These are phyloP conservation scores for Cenopis cana DNA, from an alignment of 2,888 invertebrate genomes.

Conservation along the genomic window DNA sequence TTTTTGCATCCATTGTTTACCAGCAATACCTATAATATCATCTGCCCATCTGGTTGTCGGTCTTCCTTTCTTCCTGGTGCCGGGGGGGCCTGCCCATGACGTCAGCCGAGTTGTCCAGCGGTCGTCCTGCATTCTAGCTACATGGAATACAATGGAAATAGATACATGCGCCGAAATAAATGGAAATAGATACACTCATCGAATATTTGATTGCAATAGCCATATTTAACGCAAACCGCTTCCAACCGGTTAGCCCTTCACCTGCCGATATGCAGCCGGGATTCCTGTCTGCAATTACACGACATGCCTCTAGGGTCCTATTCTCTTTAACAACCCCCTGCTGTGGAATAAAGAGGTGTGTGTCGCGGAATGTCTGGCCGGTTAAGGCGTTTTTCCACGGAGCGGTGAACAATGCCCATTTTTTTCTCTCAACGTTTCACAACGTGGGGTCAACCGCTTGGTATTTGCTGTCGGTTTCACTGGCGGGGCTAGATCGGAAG, in stretches of 20 bases:
- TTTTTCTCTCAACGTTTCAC: constrained; percentile 32
- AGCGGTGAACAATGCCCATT: constrained; percentile 31
- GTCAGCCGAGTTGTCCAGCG: no score
- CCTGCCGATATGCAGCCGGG: constrained; percentile 32
- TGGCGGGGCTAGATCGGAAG: constrained; percentile 7
- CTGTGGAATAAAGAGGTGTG: background rate
- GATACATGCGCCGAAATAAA: background rate
- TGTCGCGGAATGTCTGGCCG: background rate
- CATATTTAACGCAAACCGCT: constrained; percentile 9
- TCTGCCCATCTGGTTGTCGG: no score
- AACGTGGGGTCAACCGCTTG: constrained; percentile 34
- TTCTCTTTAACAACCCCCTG: constrained; percentile 24
- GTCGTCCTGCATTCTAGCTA: no score
- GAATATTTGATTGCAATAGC: background rate
- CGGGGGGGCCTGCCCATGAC: no score
- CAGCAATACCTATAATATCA: no score
- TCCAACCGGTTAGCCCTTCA: constrained; percentile 21
- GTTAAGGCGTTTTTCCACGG: background rate
- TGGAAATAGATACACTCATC: background rate
- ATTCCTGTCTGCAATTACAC: constrained; percentile 32
- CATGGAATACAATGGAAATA: no score
- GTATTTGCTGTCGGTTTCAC: constrained; percentile 24
- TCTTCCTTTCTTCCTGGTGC: no score
- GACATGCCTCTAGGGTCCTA: constrained; percentile 24
- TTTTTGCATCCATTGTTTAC: no score